Evolutionary conservation across 2,888 invertebrate genomes (phyloP).

Genomic region (Cheilosia urbana): DNA sequence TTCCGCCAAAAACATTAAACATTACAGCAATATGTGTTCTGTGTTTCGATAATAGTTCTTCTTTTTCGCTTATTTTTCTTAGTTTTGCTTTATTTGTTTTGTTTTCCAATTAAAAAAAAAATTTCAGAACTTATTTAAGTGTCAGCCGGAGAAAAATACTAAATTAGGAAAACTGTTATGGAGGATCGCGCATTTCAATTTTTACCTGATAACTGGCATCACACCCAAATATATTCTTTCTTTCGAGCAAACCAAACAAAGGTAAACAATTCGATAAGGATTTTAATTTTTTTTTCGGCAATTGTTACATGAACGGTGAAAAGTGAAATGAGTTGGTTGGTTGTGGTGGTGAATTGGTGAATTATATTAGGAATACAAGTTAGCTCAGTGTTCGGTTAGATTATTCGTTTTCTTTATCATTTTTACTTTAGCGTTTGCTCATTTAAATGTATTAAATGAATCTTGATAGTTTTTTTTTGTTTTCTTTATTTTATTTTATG

Average conservation of each 20-base stretch:
- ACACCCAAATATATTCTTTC: neutral
- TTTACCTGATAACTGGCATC: neutral
- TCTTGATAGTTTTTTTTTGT: constrained; percentile 37
- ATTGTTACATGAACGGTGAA: constrained; percentile 33
- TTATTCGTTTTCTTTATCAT: constrained; percentile 19
- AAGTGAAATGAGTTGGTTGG: constrained; percentile 8
- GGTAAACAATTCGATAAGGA: neutral
- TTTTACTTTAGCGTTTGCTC: constrained; percentile 14
- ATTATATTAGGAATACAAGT: constrained; percentile 44
- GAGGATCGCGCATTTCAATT: neutral
- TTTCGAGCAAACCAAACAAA: neutral
- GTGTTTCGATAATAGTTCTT: constrained; percentile 26
- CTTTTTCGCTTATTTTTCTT: constrained; percentile 22
- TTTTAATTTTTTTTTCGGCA: constrained; percentile 5
- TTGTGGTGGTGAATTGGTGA: constrained; percentile 22
- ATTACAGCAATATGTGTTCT: constrained; percentile 51
- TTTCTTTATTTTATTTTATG: constrained; percentile 11
- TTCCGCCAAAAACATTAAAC: constrained; percentile 62
- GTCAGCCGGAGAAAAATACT: constrained; percentile 1
- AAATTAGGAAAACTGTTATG: constrained; percentile 5
- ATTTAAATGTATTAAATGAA: constrained; percentile 26
- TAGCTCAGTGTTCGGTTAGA: constrained; percentile 39
- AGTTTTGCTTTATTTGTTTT: constrained; percentile 3
- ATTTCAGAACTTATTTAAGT: constrained; percentile 5
- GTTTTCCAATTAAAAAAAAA: constrained; percentile 15